Evolutionary conservation across 2,888 invertebrate genomes (phyloP).

Genomic region (Pollenia griseotomentosa): DNA sequence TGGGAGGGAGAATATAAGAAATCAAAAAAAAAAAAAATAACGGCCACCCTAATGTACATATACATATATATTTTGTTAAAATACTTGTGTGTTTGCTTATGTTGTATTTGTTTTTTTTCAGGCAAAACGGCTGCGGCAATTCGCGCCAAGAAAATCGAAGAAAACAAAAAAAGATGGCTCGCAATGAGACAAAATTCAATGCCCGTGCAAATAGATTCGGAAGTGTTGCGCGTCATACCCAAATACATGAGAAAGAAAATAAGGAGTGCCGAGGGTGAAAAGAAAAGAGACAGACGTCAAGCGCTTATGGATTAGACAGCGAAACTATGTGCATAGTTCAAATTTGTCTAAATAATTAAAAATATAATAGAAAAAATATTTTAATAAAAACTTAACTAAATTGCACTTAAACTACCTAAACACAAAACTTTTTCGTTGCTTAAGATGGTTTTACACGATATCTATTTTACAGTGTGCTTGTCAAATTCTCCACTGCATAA

Average conservation of each 20-base stretch:
- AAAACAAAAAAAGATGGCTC: constrained; percentile 78
- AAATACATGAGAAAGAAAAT: constrained; percentile 82
- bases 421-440: too few species aligned
- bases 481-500: too few species aligned
- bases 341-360: neutral
- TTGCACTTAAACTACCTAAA: too few species aligned
- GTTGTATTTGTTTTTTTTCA: constrained; percentile 44
- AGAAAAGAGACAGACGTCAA: constrained; percentile 67
- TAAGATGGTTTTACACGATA: too few species aligned
- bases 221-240: constrained; percentile 82
- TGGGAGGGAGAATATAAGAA: too few species aligned
- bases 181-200: constrained; percentile 82
- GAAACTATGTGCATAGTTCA: neutral
- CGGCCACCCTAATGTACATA: too few species aligned
- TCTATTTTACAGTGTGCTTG: too few species aligned
- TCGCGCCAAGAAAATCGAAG: constrained; percentile 64
- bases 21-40: too few species aligned
- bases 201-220: constrained; percentile 84
- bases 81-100: constrained; percentile 16
- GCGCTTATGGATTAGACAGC: constrained; percentile 38
- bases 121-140: constrained; percentile 41
- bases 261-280: constrained; percentile 80
- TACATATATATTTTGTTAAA: too few species aligned
- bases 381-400: too few species aligned
- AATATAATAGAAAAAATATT: neutral